phyloP scores from a whole-genome alignment of 2,888 invertebrate species.

The Mythimna lalbum region DNA sequence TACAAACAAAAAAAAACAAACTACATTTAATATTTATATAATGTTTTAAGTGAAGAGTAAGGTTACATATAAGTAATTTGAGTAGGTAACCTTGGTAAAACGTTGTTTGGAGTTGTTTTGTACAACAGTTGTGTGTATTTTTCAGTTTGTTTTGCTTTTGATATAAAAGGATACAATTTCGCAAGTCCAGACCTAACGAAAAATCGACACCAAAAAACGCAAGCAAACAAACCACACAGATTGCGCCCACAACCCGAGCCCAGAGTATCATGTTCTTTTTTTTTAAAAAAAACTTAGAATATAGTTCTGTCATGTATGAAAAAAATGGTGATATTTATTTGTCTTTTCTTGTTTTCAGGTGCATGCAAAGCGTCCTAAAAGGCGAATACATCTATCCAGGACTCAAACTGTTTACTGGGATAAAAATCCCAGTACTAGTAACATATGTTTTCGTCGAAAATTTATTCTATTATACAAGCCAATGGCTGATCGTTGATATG shows the following conservation, averaged over 20 bases:
- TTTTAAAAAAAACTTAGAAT: background rate
- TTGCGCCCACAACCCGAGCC: background rate
- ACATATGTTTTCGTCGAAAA: conserved; percentile 74
- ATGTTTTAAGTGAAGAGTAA: background rate
- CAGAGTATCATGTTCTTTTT: background rate
- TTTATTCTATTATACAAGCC: conserved; percentile 79
- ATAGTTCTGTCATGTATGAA: background rate
- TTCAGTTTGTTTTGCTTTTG: background rate
- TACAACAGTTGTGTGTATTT: background rate
- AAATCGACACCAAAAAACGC: background rate
- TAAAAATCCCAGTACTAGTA: conserved; percentile 69
- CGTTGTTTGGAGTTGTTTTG: background rate
- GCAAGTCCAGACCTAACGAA: background rate
- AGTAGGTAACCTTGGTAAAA: background rate
- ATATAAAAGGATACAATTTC: conserved; percentile 2
- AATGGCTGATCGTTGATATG: conserved; percentile 80
- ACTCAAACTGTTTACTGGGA: conserved; percentile 69
- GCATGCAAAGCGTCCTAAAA: conserved; percentile 70
- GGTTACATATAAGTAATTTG: background rate
- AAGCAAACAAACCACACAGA: conserved; percentile 7
- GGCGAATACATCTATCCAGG: conserved; percentile 81
- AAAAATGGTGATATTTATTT: background rate
- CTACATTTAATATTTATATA: too few species aligned
- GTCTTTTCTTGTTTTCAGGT: conserved; percentile 67
- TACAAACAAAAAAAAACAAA: too few species aligned